Base-by-base conservation (phyloP, 2,113 vertebrate species). In the Hippolais icterina region DNA sequence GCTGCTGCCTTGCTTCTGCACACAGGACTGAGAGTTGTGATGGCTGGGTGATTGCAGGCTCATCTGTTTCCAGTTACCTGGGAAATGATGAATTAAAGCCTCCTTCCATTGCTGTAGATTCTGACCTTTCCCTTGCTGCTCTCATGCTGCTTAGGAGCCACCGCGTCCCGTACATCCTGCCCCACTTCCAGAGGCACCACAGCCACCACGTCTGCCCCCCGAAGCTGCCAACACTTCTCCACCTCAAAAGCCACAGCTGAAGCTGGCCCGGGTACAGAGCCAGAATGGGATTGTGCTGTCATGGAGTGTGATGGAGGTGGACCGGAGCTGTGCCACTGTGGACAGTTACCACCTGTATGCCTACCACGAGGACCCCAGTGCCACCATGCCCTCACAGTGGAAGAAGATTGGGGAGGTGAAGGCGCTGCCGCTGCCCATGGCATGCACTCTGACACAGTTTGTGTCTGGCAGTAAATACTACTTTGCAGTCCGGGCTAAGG, bases 341-440 rank as follows among this genome's bases (percentile, higher is more conserved):
- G 99, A 99, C 95, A 99, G 99, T 98, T 99, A 99, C 96, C 99
- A 99, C 96, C 98, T 99, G 59, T 99, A 99, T 15, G 99, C 99
- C 90, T 99, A 83, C 94, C 98, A 98, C 0, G 98, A 98, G 97
- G 98, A 98, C 42, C 98, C 98, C 10, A 89, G 98, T 86, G 98
- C 98, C 93, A 98, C 97, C 22, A 87, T 97, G 91, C 93, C 98
- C 90, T 98, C 98, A 20, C 99, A 99, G 79, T 99, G 99, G 99
- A 99, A 99, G 96, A 99, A 99, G 97, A 99, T 99, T 1, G 99
- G 99, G 23, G 99, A 99, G 90, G 99, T 99, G 66, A 99, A 99
- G 90, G 99, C 99, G 7, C 98, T 99, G 35, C 99, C 99, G 0
- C 95, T 99, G 37, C 99, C 99, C 13, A 99, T 99, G 99, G 99